phyloP scores from a whole-genome alignment of 2,797 vertebrate species.

The Sebastes glaucus region DNA sequence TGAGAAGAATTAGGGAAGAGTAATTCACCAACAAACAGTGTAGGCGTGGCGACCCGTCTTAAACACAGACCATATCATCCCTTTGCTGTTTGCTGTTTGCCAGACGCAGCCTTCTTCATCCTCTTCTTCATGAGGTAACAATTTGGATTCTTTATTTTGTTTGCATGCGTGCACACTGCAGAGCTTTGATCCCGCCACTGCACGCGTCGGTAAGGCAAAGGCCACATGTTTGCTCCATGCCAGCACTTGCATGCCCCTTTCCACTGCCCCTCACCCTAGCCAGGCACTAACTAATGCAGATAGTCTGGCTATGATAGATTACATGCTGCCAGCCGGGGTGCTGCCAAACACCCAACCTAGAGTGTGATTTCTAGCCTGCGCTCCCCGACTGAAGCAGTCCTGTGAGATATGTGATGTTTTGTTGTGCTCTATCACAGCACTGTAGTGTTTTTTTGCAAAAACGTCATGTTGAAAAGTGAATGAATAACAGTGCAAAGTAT shows the following conservation, averaged over 20 bases:
- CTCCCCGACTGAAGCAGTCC: constrained; percentile 5
- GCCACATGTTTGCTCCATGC: constrained; percentile 25
- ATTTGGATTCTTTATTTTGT: constrained; percentile 25
- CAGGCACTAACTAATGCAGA: constrained; percentile 48
- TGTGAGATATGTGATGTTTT: constrained; percentile 6
- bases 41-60: constrained; percentile 26
- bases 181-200: constrained; percentile 25
- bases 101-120: background rate
- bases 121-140: constrained; percentile 21
- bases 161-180: constrained; percentile 5
- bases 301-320: constrained; percentile 63
- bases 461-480: constrained; percentile 1
- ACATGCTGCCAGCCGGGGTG: constrained; percentile 35
- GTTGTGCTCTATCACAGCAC: background rate
- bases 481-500: background rate
- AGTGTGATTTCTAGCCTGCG: constrained; percentile 18
- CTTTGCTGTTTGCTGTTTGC: background rate
- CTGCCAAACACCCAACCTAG: constrained; percentile 44
- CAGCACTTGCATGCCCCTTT: constrained; percentile 2
- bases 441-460: background rate
- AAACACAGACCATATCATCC: constrained; percentile 22
- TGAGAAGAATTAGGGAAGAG: constrained; percentile 55
- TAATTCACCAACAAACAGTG: constrained; percentile 50
- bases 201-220: constrained; percentile 23
- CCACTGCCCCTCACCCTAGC: constrained; percentile 14